A percentile compares a stretch with the other conserved stretches of the same genome.
Evolutionary conservation across 2,888 invertebrate genomes (phyloP).

Genomic region (Pterobdella sp.): DNA sequence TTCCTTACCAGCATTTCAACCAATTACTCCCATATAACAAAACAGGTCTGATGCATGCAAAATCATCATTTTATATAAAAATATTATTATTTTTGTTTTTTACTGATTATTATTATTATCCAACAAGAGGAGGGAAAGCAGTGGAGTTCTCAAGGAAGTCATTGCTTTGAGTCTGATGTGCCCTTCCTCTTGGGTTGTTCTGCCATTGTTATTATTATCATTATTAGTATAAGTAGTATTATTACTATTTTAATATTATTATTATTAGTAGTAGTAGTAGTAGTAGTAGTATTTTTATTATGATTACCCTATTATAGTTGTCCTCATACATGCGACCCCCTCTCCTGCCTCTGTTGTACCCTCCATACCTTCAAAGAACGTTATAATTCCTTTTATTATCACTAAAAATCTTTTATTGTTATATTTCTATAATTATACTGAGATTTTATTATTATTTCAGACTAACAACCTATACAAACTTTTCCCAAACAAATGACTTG

Average conservation of each 20-base stretch:
- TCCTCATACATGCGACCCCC: neutral
- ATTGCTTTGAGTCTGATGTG: slow-evolving; percentile 4
- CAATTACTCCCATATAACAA: too few relatives aligned
- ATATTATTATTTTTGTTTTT: too few relatives aligned
- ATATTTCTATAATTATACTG: neutral
- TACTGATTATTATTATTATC: too few relatives aligned
- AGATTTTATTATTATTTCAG: neutral
- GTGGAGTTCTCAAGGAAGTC: slow-evolving; percentile 3
- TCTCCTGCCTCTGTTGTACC: neutral
- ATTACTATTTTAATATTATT: neutral
- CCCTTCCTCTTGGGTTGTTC: neutral
- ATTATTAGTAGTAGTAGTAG: slow-evolving; percentile 7
- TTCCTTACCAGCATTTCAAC: too few relatives aligned
- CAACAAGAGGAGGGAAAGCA: slow-evolving; percentile 4
- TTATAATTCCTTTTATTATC: too few relatives aligned
- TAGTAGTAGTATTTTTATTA: slow-evolving; percentile 1
- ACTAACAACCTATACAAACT: too few relatives aligned
- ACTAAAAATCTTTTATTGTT: too few relatives aligned
- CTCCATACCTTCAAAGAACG: slow-evolving; percentile 8
- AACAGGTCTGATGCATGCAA: too few relatives aligned
- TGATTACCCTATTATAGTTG: neutral
- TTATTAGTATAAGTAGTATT: neutral
- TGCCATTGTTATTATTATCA: neutral
- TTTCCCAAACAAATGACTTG: too few relatives aligned
- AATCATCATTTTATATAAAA: too few relatives aligned